Base-by-base conservation (phyloP, 2,797 vertebrate genomes). In the Urosaurus nigricauda region DNA sequence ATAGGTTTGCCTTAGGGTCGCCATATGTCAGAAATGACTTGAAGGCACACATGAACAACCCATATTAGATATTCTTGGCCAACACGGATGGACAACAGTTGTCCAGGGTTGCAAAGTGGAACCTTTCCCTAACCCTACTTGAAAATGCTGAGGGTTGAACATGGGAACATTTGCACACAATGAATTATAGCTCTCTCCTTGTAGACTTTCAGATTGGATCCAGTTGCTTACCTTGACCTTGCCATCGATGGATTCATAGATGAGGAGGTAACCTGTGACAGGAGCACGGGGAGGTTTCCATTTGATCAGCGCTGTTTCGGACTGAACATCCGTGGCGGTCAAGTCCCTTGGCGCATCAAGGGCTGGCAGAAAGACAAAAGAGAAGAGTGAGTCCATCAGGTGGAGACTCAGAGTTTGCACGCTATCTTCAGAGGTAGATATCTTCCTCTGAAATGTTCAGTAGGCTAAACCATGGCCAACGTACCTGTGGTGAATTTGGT, bases 401-500 rank as follows among this genome's bases (percentile, higher is more conserved):
- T 53, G 19, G 13, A 56, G 53, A 16, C 14, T 56, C 53, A 56
- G 53, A 56, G 53, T 56, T 56, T 56, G 53, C 53, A 56, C 53
- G 16, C 53, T 56, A 2, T 14, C 53, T 56, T 56, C 43, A 43
- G 43, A 43, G 43, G 43, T 14, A 56, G 53, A 56, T 16, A 13
- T 5, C 58, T 60, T 60, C 58, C 58, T 21, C 58, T 21, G 58
- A 60, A 60, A 60, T 16, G 17, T 24, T 1, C 19, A 21, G 58
- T 21, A 5, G 19, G 19, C 19, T 4, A 21, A 60, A 21, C 9
- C 75, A 16, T 84, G 0, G 0, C 13, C 2, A 8, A 0, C 9
- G 91, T 94, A 99, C 99, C 98, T 75, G 99, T 99, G 65, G 97
- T 98, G 87, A 99, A 99, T 85, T 94, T 97, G 0, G 98, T 98